Percentiles rank a stretch among this genome's conserved stretches.
Conservation (phyloP, 2,888 invertebrate species). For the Tupiocoris notatus region DNA sequence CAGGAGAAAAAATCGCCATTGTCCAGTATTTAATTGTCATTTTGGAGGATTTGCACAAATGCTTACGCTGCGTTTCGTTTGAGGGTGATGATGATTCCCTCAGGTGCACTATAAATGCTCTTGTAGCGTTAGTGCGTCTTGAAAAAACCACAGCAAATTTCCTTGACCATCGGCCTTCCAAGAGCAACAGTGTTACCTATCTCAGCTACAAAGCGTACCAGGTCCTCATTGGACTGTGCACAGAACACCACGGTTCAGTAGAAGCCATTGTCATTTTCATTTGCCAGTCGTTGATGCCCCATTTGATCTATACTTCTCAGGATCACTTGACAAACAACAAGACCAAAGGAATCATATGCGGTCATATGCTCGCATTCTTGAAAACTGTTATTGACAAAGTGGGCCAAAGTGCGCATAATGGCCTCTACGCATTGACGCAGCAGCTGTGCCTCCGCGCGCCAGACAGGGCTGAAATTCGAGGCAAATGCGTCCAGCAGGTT, state of each 20-base stretch:
- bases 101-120: constrained; percentile 54
- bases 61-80: constrained; percentile 55
- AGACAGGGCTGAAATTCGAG: constrained; percentile 56
- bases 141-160: constrained; percentile 49
- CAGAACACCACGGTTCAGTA: constrained; percentile 55
- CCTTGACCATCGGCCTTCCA: constrained; percentile 8
- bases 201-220: constrained; percentile 53
- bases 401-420: constrained; percentile 51
- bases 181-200: constrained; percentile 23
- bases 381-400: constrained; percentile 51
- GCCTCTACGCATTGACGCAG: constrained; percentile 54
- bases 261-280: constrained; percentile 53
- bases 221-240: constrained; percentile 54
- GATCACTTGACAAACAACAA: constrained; percentile 44
- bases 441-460: constrained; percentile 55
- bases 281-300: constrained; percentile 55
- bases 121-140: constrained; percentile 53
- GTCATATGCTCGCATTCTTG: constrained; percentile 50
- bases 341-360: constrained; percentile 49
- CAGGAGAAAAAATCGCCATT: constrained; percentile 3
- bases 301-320: constrained; percentile 52
- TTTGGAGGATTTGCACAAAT: constrained; percentile 12
- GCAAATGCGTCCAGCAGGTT: constrained; percentile 54
- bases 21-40: neutral
- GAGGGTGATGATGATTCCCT: constrained; percentile 55